These are phyloP conservation scores for Bhutanitis thaidina DNA, from an alignment of 2,888 invertebrate genomes.

Conservation along the genomic window DNA sequence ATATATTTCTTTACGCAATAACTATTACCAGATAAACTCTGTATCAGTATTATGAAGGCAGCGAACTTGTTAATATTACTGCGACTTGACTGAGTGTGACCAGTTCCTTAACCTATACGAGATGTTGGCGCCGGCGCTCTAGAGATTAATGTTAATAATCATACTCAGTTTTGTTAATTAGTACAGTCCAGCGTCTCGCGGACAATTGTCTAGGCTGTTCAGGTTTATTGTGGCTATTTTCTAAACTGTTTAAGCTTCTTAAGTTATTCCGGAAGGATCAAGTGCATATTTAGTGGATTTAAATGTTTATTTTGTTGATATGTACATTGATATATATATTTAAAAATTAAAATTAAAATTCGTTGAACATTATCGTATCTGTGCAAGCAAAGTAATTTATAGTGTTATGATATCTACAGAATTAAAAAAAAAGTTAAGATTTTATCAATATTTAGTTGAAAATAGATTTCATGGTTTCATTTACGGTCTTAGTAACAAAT, in stretches of 20 bases:
- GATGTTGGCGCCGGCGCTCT: conserved; percentile 53
- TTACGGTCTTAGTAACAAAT: too few species aligned
- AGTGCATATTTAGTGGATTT: neutral
- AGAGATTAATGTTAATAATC: conserved; percentile 54
- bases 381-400: too few species aligned
- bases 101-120: neutral
- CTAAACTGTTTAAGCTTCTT: conserved; percentile 27
- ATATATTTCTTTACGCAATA: too few species aligned
- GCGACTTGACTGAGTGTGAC: neutral
- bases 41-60: neutral
- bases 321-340: too few species aligned
- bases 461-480: too few species aligned
- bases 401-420: too few species aligned
- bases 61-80: neutral
- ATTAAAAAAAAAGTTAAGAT: too few species aligned
- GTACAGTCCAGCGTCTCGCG: conserved; percentile 46
- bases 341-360: too few species aligned
- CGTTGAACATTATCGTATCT: too few species aligned
- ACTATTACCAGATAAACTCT: too few species aligned
- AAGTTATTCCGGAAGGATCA: neutral
- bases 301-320: too few species aligned
- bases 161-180: conserved; percentile 63
- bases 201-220: conserved; percentile 56
- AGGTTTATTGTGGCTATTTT: conserved; percentile 50
- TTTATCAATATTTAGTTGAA: too few species aligned